Conservation (phyloP, 2,888 invertebrate genomes). For the Andrena chrysosceles region DNA sequence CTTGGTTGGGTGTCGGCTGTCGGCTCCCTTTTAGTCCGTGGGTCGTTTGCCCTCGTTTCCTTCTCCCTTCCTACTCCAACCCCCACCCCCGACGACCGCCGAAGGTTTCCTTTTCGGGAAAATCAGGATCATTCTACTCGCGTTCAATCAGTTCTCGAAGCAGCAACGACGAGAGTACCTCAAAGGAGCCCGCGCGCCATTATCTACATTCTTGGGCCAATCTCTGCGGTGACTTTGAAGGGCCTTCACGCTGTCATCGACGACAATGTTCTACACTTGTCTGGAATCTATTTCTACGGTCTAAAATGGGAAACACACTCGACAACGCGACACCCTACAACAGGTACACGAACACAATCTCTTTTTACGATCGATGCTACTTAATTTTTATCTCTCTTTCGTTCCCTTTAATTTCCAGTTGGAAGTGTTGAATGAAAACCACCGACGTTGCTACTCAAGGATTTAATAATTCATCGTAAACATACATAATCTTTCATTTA, state of each 20-base stretch:
- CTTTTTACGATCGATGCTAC: neutral
- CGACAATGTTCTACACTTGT: constrained; percentile 24
- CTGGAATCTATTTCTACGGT: constrained; percentile 6
- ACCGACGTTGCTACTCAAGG: neutral
- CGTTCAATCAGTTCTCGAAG: constrained; percentile 13
- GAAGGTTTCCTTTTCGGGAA: constrained; percentile 42
- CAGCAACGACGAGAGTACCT: constrained; percentile 17
- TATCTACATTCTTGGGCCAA: constrained; percentile 56
- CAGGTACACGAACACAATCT: neutral
- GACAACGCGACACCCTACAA: neutral
- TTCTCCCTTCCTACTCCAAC: constrained; percentile 30
- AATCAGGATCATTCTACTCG: constrained; percentile 67
- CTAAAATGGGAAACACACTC: neutral
- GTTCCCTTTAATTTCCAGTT: neutral
- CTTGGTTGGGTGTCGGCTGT: constrained; percentile 39
- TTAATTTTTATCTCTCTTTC: neutral
- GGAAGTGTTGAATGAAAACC: neutral
- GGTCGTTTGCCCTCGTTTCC: constrained; percentile 60
- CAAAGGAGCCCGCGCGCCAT: constrained; percentile 63
- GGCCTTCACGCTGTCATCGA: neutral
- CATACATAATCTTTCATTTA: constrained; percentile 26
- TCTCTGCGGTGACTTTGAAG: constrained; percentile 25
- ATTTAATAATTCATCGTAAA: constrained; percentile 44
- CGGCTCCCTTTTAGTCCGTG: constrained; percentile 56
- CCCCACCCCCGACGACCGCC: constrained; percentile 36